Base-by-base conservation (phyloP, 2,888 invertebrate genomes). In the Ctena decussata region DNA sequence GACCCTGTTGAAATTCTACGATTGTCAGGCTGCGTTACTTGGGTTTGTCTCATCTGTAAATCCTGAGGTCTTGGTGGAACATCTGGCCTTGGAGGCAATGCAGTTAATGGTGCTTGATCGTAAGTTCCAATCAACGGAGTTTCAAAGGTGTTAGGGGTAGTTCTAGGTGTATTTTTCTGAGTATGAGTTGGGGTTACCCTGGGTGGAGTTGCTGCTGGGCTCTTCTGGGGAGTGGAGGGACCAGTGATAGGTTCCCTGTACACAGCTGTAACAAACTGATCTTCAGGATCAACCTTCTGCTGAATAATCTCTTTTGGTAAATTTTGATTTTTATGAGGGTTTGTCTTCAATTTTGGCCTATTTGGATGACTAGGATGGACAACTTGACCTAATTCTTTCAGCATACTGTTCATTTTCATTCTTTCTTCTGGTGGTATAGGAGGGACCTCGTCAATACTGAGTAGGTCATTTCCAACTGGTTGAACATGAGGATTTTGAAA, bases 211-310 rank as follows among this genome's bases (percentile, higher is more conserved):
- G 81, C 82, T 30, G 74, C 78, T 1, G 90, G 91, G 71, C 90
- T 90, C 44, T 83, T 82, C 37, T 88, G 78, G 27, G 90, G 90
- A 6, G 89, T 88, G 15, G 84, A 73, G 21, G 90, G 84, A 8
- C 82, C 83, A 1, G 91, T 90, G 0, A 94, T 89, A 5, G 94
- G 94, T 80, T 94, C 94, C 30, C 93, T 79, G 74, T 94, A 94
- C 0, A 92, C 91, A 21, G 92, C 94, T 35, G 91, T 93, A 1
- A 94, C 94, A 82, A 94, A 91, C 46, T 87, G 86, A 30, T 94
- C 94, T 53, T 92, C 91, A 18, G 82, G 81, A 5, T 49, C 46
- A 11, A 80, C 81, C 27, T 77, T 82, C 65, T 60, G 73, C 21
- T 6, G 57, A 41, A 39, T 37, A 49, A 77, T 78, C 44, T 81